Conservation (phyloP, 2,797 vertebrate species). For the Tauraco hartlaubi region DNA sequence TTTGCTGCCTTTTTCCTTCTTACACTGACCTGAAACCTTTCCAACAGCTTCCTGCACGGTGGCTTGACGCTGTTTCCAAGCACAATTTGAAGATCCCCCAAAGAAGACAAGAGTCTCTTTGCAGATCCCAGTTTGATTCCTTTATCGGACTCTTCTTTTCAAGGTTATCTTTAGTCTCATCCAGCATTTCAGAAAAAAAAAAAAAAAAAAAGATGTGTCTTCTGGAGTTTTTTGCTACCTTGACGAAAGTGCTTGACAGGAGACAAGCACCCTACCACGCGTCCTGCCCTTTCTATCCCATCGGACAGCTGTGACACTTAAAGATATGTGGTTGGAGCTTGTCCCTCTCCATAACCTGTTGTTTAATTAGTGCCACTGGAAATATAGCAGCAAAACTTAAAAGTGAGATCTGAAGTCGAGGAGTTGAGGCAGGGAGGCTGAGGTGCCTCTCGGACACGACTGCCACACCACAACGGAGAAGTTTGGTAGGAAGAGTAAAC, state of each 20-base stretch:
- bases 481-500: neutral
- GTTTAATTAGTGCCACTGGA: conserved; percentile 37
- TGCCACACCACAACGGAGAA: neutral
- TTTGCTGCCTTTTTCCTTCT: neutral
- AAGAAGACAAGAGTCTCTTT: neutral
- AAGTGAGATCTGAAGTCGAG: neutral
- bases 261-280: neutral
- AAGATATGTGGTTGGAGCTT: neutral
- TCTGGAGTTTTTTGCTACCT: neutral
- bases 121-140: neutral
- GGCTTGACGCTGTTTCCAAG: neutral
- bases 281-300: neutral
- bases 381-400: neutral
- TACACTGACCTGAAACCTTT: conserved; percentile 1
- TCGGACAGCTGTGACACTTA: conserved; percentile 7
- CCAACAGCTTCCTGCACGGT: neutral
- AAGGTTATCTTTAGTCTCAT: conserved; percentile 2
- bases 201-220: neutral
- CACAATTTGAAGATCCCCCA: neutral
- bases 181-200: neutral
- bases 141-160: conserved; percentile 3
- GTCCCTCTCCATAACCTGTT: neutral
- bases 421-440: conserved; percentile 5
- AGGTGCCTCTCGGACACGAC: neutral
- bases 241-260: neutral